Conservation (phyloP, 2,113 vertebrate species). For the Barbus barbus region DNA sequence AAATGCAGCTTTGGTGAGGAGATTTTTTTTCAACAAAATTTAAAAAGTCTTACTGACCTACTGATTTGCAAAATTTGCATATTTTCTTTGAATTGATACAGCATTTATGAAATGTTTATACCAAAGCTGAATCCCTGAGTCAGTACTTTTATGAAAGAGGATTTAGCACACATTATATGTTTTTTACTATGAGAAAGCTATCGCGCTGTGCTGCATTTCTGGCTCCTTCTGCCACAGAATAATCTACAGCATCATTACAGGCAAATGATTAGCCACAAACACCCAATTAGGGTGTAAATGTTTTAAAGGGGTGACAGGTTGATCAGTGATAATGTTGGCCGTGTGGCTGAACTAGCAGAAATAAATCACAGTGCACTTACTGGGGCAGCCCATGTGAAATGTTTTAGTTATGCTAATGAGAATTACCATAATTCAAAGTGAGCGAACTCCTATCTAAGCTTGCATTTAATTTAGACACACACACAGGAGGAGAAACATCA, state of each 20-base stretch:
- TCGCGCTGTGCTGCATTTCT: neutral
- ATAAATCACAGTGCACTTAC: conserved; percentile 23
- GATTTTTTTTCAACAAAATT: neutral
- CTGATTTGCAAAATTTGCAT: neutral
- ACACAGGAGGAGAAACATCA: conserved; percentile 21
- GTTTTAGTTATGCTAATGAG: conserved; percentile 30
- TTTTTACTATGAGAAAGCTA: neutral
- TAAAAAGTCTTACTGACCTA: neutral
- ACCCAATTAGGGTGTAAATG: conserved; percentile 35
- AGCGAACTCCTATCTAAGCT: conserved; percentile 18
- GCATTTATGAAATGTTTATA: neutral
- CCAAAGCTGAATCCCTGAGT: neutral
- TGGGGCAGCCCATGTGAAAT: conserved; percentile 15
- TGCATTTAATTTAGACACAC: neutral
- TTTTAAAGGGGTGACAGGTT: conserved; percentile 25
- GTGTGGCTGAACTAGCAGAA: conserved; percentile 12
- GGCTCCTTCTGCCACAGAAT: neutral
- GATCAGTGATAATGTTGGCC: conserved; percentile 29
- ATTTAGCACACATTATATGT: neutral
- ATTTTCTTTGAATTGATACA: neutral
- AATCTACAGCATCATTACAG: conserved; percentile 30
- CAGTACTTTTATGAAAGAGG: neutral
- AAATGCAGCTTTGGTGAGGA: neutral
- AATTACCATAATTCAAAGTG: conserved; percentile 1
- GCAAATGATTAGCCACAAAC: conserved; percentile 29